A percentile compares a stretch with the other conserved stretches of the same genome.
Conservation (phyloP, 2,888 invertebrate species). For the Brachycybe producta region DNA sequence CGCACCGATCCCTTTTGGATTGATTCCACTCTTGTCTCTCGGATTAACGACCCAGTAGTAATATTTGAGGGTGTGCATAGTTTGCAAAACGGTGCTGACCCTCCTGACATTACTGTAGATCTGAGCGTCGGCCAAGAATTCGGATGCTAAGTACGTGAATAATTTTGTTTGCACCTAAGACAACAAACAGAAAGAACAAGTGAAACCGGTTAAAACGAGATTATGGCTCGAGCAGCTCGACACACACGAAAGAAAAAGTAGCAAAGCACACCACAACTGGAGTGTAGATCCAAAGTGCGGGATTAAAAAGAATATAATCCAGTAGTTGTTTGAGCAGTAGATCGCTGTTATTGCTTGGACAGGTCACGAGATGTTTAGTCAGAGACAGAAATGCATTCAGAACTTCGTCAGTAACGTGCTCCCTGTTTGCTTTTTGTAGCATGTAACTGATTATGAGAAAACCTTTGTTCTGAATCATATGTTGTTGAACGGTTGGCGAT, state of each 20-base stretch:
- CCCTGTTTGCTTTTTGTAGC: slow-evolving; percentile 69
- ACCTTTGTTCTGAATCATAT: slow-evolving; percentile 97
- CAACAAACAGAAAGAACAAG: slow-evolving; percentile 4
- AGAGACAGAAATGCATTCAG: slow-evolving; percentile 80
- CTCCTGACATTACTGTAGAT: slow-evolving; percentile 93
- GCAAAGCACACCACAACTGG: slow-evolving; percentile 78
- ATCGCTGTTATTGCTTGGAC: slow-evolving; percentile 83
- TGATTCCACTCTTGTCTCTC: slow-evolving; percentile 82
- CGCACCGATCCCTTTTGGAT: slow-evolving; percentile 87
- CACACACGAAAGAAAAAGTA: slow-evolving; percentile 12
- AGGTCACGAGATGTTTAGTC: slow-evolving; percentile 84
- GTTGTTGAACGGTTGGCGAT: slow-evolving; percentile 95
- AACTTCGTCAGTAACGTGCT: slow-evolving; percentile 87
- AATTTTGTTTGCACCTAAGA: slow-evolving; percentile 58
- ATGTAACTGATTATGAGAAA: slow-evolving; percentile 96
- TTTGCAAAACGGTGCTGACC: slow-evolving; percentile 93
- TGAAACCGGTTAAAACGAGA: slow-evolving; percentile 20
- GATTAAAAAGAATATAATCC: slow-evolving; percentile 98
- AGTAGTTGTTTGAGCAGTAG: slow-evolving; percentile 84
- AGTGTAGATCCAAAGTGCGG: slow-evolving; percentile 97
- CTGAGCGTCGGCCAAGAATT: slow-evolving; percentile 93
- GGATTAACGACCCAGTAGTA: slow-evolving; percentile 99
- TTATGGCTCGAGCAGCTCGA: no score
- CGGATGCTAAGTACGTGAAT: slow-evolving; percentile 96
- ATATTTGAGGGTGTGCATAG: slow-evolving; percentile 95